Percentiles rank a stretch among this genome's conserved stretches.
phyloP scores from a whole-genome alignment of 2,113 vertebrate genomes.

The Alexandromys fortis region DNA sequence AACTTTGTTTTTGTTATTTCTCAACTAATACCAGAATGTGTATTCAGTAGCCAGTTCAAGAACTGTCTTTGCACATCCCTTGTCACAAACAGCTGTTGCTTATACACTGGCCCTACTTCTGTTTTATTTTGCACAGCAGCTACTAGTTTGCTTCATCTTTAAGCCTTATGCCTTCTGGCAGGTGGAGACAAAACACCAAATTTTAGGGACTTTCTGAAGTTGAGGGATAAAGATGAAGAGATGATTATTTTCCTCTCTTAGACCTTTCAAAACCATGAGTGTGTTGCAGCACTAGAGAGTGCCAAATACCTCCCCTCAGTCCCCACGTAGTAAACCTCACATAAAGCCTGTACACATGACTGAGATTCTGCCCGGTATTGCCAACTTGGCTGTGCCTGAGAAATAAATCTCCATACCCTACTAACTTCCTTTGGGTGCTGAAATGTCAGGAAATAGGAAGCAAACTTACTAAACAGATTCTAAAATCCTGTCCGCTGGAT shows the following conservation, averaged over 20 bases:
- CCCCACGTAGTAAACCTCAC: not conserved
- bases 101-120: constrained; percentile 15
- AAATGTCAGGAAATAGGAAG: constrained; percentile 50
- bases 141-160: constrained; percentile 13
- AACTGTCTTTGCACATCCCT: constrained; percentile 9
- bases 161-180: constrained; percentile 23
- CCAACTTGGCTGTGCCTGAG: not conserved
- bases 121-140: constrained; percentile 24
- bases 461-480: not conserved
- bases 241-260: constrained; percentile 9
- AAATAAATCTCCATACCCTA: constrained; percentile 17
- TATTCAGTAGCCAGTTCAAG: constrained; percentile 34
- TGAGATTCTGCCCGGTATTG: not conserved
- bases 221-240: constrained; percentile 25
- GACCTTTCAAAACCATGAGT: constrained; percentile 22
- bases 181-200: not conserved
- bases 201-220: constrained; percentile 16
- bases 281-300: not conserved
- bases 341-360: not conserved
- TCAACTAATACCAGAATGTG: constrained; percentile 39
- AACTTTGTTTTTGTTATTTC: constrained; percentile 62
- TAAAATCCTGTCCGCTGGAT: constrained; percentile 27
- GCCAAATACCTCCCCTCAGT: not conserved
- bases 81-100: constrained; percentile 35
- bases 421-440: constrained; percentile 42